phyloP scores from a whole-genome alignment of 2,113 vertebrate genomes.

The Zootoca vivipara region DNA sequence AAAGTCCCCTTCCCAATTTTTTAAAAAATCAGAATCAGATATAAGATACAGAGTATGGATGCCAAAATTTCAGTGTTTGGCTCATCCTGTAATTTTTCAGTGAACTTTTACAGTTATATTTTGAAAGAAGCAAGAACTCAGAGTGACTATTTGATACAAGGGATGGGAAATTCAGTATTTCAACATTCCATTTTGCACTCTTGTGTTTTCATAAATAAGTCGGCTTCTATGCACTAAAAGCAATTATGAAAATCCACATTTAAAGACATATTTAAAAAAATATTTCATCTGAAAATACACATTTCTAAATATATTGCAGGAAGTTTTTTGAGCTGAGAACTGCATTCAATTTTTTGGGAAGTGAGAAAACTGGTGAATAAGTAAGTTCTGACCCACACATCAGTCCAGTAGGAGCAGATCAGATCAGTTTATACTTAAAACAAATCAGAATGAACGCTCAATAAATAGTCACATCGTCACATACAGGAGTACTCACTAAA shows the following conservation, averaged over 20 bases:
- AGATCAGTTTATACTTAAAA: not conserved
- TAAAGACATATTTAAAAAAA: no score
- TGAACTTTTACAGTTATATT: not conserved
- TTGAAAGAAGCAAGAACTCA: not conserved
- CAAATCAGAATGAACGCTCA: no score
- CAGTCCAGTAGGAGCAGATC: not conserved
- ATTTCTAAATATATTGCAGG: no score
- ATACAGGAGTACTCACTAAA: no score
- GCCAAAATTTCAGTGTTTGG: conserved; percentile 10
- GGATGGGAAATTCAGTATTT: not conserved
- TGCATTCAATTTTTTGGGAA: not conserved
- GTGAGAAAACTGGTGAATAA: not conserved
- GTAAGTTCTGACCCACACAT: not conserved
- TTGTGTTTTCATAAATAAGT: not conserved
- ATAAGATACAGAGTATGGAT: not conserved
- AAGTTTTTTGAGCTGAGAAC: not conserved
- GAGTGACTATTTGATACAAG: not conserved
- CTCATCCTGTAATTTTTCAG: not conserved
- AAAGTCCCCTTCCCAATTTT: conserved; percentile 47
- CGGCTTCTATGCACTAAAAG: no score
- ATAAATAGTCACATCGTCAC: no score
- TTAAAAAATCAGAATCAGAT: conserved; percentile 12
- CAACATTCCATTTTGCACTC: not conserved
- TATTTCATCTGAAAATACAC: no score
- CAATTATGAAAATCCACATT: not conserved